Evolutionary conservation across 1,140 invertebrate species (phyloP).

Genomic region (Pseudomyrmex cubaensis): DNA sequence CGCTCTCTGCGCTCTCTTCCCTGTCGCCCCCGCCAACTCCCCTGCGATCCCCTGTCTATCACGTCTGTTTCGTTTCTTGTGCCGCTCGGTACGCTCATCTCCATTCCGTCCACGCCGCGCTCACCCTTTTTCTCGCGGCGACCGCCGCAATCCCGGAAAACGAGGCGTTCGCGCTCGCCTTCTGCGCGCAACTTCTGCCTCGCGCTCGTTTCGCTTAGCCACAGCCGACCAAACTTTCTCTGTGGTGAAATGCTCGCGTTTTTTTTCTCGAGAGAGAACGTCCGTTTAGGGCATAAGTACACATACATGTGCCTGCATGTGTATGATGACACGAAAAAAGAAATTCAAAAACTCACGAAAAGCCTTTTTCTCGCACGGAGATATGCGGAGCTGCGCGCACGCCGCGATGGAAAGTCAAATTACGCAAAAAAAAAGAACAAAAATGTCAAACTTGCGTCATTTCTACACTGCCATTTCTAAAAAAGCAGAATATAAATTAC

Average conservation of each 20-base stretch:
- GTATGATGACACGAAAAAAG: not conserved
- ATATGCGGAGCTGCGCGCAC: not conserved
- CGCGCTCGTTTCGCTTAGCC: conserved; percentile 62
- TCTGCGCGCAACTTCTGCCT: not conserved
- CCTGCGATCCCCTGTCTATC: conserved; percentile 46
- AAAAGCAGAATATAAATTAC: not conserved
- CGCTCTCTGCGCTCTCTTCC: conserved; percentile 26
- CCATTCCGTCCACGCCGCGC: conserved; percentile 32
- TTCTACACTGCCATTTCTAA: no score
- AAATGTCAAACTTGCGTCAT: no score
- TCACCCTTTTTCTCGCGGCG: conserved; percentile 64
- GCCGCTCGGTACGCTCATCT: conserved; percentile 37
- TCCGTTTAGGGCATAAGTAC: conserved; percentile 8
- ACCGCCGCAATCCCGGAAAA: conserved; percentile 69
- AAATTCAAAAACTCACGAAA: conserved; percentile 1
- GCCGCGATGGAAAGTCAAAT: not conserved
- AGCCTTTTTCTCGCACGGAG: not conserved
- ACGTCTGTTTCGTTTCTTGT: conserved; percentile 33
- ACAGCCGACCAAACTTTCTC: conserved; percentile 61
- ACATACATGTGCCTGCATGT: no score
- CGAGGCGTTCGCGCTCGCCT: conserved; percentile 45
- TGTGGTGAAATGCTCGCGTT: conserved; percentile 24
- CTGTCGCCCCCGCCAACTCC: conserved; percentile 51
- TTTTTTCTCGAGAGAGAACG: conserved; percentile 5
- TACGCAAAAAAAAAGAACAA: not conserved